Conservation (phyloP, 2,888 invertebrate genomes). For the Epirrhoe alternata region DNA sequence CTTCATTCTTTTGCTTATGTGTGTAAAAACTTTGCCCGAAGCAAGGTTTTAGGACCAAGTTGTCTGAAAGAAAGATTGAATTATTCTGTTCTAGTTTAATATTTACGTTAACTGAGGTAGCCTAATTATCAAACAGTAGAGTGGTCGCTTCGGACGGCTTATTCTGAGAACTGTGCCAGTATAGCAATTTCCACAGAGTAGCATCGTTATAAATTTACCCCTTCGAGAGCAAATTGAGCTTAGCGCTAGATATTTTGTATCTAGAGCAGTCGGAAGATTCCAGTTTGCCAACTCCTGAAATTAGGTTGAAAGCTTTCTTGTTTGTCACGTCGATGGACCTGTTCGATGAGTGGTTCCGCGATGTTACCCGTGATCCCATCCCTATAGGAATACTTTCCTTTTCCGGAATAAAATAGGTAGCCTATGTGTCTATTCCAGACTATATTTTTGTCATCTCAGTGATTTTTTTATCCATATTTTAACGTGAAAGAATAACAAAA, state of each 20-base stretch:
- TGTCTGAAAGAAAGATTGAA: too few species aligned
- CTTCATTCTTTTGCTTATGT: too few species aligned
- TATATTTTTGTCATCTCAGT: too few species aligned
- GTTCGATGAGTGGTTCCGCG: too few species aligned
- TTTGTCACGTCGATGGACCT: neutral
- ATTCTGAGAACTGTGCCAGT: constrained; percentile 12
- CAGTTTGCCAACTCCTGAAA: neutral
- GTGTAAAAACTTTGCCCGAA: too few species aligned
- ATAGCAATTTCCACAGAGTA: constrained; percentile 5
- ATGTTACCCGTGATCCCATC: too few species aligned
- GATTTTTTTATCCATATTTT: too few species aligned
- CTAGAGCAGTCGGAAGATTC: neutral
- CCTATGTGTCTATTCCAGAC: too few species aligned
- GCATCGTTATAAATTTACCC: constrained; percentile 7
- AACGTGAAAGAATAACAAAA: too few species aligned
- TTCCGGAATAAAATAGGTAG: too few species aligned
- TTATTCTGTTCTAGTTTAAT: neutral
- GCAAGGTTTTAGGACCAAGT: too few species aligned
- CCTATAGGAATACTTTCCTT: too few species aligned
- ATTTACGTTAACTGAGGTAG: neutral
- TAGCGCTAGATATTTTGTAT: constrained; percentile 1
- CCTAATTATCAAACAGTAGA: neutral
- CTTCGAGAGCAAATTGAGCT: constrained; percentile 1
- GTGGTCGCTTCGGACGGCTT: neutral
- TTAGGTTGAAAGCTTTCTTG: neutral